A percentile compares a stretch with the other conserved stretches of the same genome.
Evolutionary conservation across 2,888 invertebrate species (phyloP).

Genomic region (Leistus spinibarbis): DNA sequence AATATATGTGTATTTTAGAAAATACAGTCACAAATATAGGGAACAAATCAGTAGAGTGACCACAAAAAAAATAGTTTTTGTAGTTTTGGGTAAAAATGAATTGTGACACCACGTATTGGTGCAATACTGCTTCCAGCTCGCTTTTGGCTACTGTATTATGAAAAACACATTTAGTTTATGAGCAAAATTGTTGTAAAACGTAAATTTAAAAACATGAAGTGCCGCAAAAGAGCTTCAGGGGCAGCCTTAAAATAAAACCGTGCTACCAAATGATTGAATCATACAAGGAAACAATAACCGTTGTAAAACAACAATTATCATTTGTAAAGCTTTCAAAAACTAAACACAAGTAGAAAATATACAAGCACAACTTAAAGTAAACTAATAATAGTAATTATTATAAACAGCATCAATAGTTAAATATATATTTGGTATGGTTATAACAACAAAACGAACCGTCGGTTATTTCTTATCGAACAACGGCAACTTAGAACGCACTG

Average conservation of each 20-base stretch:
- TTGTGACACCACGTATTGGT: no score
- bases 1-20: no score
- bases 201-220: not conserved
- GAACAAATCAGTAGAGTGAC: no score
- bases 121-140: no score
- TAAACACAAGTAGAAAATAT: slow-evolving; percentile 34
- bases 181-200: no score
- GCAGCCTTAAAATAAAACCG: not conserved
- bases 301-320: not conserved
- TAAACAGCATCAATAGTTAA: slow-evolving; percentile 30
- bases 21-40: no score
- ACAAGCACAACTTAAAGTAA: slow-evolving; percentile 30
- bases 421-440: slow-evolving; percentile 36
- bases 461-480: slow-evolving; percentile 77
- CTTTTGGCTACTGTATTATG: no score
- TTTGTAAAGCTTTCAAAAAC: slow-evolving; percentile 7
- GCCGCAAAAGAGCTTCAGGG: not conserved
- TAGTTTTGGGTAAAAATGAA: no score
- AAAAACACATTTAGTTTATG: no score
- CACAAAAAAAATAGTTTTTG: no score
- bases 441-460: slow-evolving; percentile 29
- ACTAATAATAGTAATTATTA: slow-evolving; percentile 24
- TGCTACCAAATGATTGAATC: not conserved
- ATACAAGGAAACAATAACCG: not conserved
- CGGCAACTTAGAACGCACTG: slow-evolving; percentile 83